Evolutionary conservation across 2,113 vertebrate genomes (phyloP), one percentile per base, ranked within the genome.

Genomic region (Odocoileus virginianus): DNA sequence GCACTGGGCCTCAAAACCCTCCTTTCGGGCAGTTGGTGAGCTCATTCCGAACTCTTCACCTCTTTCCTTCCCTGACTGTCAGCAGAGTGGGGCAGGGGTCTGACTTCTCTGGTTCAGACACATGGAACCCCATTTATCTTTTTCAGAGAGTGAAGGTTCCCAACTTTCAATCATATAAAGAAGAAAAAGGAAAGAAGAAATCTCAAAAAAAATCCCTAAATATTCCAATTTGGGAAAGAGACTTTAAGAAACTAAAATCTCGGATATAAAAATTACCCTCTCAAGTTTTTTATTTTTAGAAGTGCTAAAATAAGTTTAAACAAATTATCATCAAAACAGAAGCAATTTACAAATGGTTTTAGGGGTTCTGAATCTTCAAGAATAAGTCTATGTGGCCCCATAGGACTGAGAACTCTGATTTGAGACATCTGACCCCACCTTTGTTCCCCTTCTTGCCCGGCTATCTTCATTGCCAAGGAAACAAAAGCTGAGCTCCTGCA

Each of bases 201-300:
- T 67, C 74, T 60, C 28, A 97, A 93, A 89, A 81, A 79, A 91
- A 50, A 64, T 79, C 92, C 36, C 21, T 84, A 91, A 93, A 93
- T 50, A 86, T 23, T n/a, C 6, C 33, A 74, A 45, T 60, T 94
- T 81, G 33, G 30, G 43, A 95, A 95, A 95, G 8, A 88, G 40
- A 91, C 9, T 45, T 79, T 67, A 30, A 84, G 50, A 43, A 87
- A 45, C n/a, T 47, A 82, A 94, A 71, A 57, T 88, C 52, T 87
- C 30, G 10, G n/a, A 40, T 82, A 89, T 10, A 90, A 43, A 84
- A 95, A 92, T 89, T 79, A 76, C 9, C n/a, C 78, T 1, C 43
- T 7, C 5, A 78, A 58, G 67, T 94, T 87, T 82, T 60, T 60
- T 89, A 74, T 81, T 36, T 81, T 92, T 93, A 64, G 79, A 94